phyloP scores from a whole-genome alignment of 37 sponge, comb jelly and placozoan species.

The Diacarnus erythraeanus region DNA sequence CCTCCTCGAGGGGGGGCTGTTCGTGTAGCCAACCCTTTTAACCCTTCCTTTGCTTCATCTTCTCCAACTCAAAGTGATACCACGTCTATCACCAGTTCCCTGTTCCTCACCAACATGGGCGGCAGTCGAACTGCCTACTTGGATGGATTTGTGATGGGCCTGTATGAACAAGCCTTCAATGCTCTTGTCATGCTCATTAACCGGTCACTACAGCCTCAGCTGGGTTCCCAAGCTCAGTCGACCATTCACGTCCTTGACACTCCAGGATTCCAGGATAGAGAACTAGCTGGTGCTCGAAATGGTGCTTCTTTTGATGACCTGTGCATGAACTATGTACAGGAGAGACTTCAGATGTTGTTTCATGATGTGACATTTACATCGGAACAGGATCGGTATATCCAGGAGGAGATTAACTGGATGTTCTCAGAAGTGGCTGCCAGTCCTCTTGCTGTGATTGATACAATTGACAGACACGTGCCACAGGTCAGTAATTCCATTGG shows the following conservation, averaged over 20 bases:
- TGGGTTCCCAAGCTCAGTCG: conserved; percentile 26
- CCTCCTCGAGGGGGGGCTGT: conserved; percentile 67
- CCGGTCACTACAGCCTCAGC: conserved; percentile 50
- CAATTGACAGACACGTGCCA: conserved; percentile 84
- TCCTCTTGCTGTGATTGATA: conserved; percentile 85
- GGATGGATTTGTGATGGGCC: conserved; percentile 91
- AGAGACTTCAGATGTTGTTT: conserved; percentile 96
- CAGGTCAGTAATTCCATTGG: conserved; percentile 68
- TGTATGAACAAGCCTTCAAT: conserved; percentile 93
- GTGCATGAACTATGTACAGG: conserved; percentile 94
- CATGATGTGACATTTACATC: conserved; percentile 87
- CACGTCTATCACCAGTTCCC: conserved; percentile 34
- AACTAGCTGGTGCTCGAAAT: conserved; percentile 43
- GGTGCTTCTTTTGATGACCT: conserved; percentile 91
- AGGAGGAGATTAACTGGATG: conserved; percentile 89
- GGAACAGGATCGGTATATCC: conserved; percentile 92
- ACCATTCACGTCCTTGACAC: conserved; percentile 90
- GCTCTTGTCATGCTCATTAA: conserved; percentile 94
- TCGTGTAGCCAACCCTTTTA: conserved; percentile 19
- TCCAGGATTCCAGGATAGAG: conserved; percentile 94
- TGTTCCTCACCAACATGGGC: conserved; percentile 30
- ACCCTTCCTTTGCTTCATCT: conserved; percentile 2
- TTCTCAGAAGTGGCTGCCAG: conserved; percentile 82
- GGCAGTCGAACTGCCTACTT: conserved; percentile 55
- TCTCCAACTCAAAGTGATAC: conserved; percentile 45